Evolutionary conservation across 2,888 invertebrate genomes (phyloP), one percentile per base, ranked within the genome.

Genomic region (Coelinius sp.): DNA sequence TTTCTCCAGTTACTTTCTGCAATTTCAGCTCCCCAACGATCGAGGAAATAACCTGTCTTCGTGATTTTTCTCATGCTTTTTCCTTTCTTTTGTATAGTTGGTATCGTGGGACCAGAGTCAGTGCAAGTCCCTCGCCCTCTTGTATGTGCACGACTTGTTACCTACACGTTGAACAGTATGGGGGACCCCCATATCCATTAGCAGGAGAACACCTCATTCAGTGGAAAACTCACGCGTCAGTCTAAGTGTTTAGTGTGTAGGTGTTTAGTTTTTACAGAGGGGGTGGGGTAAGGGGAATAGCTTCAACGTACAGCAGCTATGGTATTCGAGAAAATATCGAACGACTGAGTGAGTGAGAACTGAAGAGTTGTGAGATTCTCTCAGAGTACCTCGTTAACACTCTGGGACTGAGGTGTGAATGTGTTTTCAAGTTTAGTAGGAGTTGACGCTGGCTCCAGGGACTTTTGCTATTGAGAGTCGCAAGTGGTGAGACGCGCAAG

Each of bases 181-280:
- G 25, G 41, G 31, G 31, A 31, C 31, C 31, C 41, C 62, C 35
- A 17, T 73, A 76, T 75, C 70, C 75, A 76, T 76, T 76, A 76
- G 76, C 71, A 70, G 63, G 64, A 68, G 65, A 75, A 75, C 76
- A 73, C 76, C 76, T 76, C 69, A 75, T 75, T 73, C 73, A 73
- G 72, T 72, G 73, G 70, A 76, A 76, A 76, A 68, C 70, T 68
- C 52, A 59, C 65, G 31, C 31, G 73, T 62, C 63, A 75, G 68
- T 73, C 72, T 72, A 68, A 65, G 71, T 68, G 66, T 59, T 68
- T 27, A 46, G 38, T 22, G 31, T 59, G 35, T 65, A 41, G 31
- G 25, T 56, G 20, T 52, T 22, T 24, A 27, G 27, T 2, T 10
- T 35, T 67, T 53, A 38, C 53, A 41, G 38, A 41, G 62, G 25